These are phyloP conservation scores for Paramuricea clavata DNA, from an alignment of 92 coral and sea anemone genomes.

Conservation along the genomic window DNA sequence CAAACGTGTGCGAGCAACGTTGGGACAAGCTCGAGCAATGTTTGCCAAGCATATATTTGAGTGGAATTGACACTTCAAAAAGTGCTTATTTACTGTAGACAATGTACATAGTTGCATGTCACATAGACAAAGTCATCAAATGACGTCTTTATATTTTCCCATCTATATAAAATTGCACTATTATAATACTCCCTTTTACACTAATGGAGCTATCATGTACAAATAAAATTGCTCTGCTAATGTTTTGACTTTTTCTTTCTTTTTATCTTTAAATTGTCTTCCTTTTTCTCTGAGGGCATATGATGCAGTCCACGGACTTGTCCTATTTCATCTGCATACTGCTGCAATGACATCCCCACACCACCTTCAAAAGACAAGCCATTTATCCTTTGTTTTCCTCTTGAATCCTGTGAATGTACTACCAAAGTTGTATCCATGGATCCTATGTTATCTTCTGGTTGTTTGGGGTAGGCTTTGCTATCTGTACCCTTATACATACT, in stretches of 20 bases:
- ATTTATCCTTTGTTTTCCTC: background rate
- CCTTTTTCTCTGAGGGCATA: background rate
- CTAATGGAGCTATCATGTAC: no score
- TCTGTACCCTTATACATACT: background rate
- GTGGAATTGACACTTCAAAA: no score
- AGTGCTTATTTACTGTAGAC: no score
- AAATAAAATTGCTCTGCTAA: no score
- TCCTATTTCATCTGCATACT: background rate
- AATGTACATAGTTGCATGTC: no score
- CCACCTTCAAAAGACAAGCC: background rate
- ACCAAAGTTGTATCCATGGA: background rate
- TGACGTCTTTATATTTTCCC: no score
- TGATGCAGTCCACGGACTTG: background rate
- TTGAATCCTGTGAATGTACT: background rate
- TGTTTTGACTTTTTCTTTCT: background rate
- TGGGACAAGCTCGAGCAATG: no score
- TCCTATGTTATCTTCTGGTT: background rate
- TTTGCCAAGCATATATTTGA: no score
- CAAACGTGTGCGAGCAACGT: no score
- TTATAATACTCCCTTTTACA: no score
- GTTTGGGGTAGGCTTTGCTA: background rate
- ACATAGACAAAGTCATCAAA: no score
- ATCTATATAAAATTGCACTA: no score
- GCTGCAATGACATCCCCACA: background rate
- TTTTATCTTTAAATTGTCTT: background rate